These are phyloP conservation scores for Corythoichthys haematopterus DNA, from an alignment of 2,113 vertebrate species.

Conservation along the genomic window DNA sequence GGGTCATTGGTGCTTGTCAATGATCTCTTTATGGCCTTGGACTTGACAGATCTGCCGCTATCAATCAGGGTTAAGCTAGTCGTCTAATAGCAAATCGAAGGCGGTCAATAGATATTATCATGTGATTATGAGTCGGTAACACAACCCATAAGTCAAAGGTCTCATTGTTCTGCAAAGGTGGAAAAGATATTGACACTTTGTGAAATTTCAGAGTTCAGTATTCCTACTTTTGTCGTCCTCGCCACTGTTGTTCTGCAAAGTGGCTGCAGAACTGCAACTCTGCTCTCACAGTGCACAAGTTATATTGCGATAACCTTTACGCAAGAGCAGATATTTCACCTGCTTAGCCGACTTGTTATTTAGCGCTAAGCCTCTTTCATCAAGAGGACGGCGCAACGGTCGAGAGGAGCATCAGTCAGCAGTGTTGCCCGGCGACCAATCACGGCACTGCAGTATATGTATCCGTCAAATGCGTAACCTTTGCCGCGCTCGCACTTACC, in stretches of 20 bases:
- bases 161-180: background rate
- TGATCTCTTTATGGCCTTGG: slow-evolving; percentile 66
- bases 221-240: background rate
- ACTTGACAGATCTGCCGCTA: slow-evolving; percentile 45
- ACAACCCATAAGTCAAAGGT: slow-evolving; percentile 54
- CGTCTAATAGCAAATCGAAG: slow-evolving; percentile 66
- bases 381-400: slow-evolving; percentile 45
- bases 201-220: background rate
- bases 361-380: slow-evolving; percentile 65
- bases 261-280: slow-evolving; percentile 23
- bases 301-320: slow-evolving; percentile 77
- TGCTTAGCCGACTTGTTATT: slow-evolving; percentile 70
- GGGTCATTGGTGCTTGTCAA: slow-evolving; percentile 66
- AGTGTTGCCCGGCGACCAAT: slow-evolving; percentile 58
- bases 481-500: slow-evolving; percentile 71
- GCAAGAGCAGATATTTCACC: slow-evolving; percentile 72
- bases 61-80: slow-evolving; percentile 67
- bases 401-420: slow-evolving; percentile 62
- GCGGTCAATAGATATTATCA: slow-evolving; percentile 64
- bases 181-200: background rate
- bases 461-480: slow-evolving; percentile 75
- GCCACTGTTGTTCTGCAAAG: background rate
- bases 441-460: slow-evolving; percentile 55
- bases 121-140: slow-evolving; percentile 57
- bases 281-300: slow-evolving; percentile 46